A percentile compares a stretch with the other conserved stretches of the same genome.
These are phyloP conservation scores for Climacteris rufus DNA, from an alignment of 2,113 vertebrate genomes.

Conservation along the genomic window DNA sequence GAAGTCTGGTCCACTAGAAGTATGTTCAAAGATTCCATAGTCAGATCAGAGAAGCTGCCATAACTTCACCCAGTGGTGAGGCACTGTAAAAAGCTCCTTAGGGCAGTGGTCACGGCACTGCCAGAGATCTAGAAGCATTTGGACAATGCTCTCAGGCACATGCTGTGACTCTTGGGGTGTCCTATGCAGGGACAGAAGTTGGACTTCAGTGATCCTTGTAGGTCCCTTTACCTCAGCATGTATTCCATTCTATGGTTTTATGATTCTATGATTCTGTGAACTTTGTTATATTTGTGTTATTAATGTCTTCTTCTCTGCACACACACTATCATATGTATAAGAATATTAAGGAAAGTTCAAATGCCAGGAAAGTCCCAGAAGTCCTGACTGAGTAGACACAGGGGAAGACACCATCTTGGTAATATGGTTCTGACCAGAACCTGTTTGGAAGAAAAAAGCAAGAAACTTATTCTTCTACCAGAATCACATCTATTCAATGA, in stretches of 20 bases:
- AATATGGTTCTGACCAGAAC: not conserved
- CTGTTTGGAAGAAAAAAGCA: not conserved
- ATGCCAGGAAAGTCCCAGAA: not conserved
- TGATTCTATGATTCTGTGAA: not conserved
- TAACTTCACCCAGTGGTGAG: not conserved
- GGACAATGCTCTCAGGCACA: too few relatives aligned
- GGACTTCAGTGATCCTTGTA: not conserved
- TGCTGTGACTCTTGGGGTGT: not conserved
- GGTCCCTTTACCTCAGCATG: not conserved
- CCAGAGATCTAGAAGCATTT: rapidly evolving
- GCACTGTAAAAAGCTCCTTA: not conserved
- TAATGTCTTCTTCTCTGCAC: not conserved
- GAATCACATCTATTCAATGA: not conserved
- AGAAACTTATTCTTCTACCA: not conserved
- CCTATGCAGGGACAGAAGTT: not conserved
- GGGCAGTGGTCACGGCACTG: too few relatives aligned
- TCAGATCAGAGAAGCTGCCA: not conserved
- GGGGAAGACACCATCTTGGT: not conserved
- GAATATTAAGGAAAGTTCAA: not conserved
- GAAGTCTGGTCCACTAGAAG: not conserved
- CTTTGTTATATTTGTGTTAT: not conserved
- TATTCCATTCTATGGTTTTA: not conserved
- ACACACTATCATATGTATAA: not conserved
- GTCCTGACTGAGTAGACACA: not conserved
- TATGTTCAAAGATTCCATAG: not conserved